These are phyloP conservation scores for Percopsis omiscomaycus DNA, from an alignment of 2,797 vertebrate species.

Conservation along the genomic window DNA sequence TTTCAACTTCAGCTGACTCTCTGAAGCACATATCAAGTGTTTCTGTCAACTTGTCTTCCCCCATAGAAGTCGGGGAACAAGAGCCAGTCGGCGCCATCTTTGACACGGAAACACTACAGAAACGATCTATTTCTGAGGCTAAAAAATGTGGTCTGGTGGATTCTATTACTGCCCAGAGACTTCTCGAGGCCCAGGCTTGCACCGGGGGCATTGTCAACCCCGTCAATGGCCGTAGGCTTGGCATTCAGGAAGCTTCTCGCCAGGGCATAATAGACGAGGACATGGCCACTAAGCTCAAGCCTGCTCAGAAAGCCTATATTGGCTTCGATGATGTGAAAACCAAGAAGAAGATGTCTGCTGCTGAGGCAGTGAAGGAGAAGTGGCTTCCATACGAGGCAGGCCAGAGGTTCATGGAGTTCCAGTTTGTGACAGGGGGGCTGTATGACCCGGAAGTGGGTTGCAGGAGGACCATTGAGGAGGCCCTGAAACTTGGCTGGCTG, in stretches of 20 bases:
- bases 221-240: conserved; percentile 81
- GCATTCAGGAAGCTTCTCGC: conserved; percentile 84
- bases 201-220: conserved; percentile 93
- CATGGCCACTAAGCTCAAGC: conserved; percentile 86
- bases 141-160: conserved; percentile 88
- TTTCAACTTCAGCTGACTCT: conserved; percentile 68
- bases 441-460: conserved; percentile 86
- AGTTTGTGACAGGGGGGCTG: conserved; percentile 90
- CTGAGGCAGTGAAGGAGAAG: conserved; percentile 90
- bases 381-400: conserved; percentile 97
- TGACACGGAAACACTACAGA: conserved; percentile 90
- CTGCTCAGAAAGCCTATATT: conserved; percentile 90
- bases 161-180: conserved; percentile 88
- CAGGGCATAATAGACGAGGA: conserved; percentile 83
- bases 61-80: conserved; percentile 81
- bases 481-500: conserved; percentile 85
- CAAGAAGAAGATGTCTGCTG: conserved; percentile 87
- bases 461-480: conserved; percentile 86
- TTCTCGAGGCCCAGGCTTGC: conserved; percentile 95
- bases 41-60: conserved; percentile 71
- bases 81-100: conserved; percentile 94
- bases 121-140: conserved; percentile 87
- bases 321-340: conserved; percentile 92
- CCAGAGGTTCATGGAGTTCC: conserved; percentile 93
- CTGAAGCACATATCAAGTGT: conserved; percentile 70